These are phyloP conservation scores for Lota lota DNA, from an alignment of 2,113 vertebrate species.

Conservation along the genomic window DNA sequence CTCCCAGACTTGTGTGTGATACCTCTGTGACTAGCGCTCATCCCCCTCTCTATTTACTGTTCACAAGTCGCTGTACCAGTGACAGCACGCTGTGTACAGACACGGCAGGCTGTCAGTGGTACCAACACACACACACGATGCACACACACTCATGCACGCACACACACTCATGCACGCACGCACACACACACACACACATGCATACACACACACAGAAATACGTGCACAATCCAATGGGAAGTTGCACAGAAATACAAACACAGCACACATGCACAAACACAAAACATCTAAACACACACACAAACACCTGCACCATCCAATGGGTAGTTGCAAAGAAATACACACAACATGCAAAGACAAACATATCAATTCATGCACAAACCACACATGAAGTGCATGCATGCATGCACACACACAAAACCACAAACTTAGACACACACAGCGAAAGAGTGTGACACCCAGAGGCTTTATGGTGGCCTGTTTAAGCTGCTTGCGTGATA, in stretches of 20 bases:
- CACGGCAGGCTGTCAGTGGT: not conserved
- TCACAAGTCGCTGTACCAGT: too few species aligned
- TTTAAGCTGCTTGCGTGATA: too few species aligned
- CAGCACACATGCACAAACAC: not conserved
- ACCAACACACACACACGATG: not conserved
- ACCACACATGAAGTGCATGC: not conserved
- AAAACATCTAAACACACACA: too few species aligned
- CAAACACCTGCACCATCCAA: too few species aligned
- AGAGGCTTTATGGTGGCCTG: too few species aligned
- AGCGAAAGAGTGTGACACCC: slow-evolving; percentile 35
- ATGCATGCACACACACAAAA: not conserved
- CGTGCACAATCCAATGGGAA: not conserved
- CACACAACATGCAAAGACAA: too few species aligned
- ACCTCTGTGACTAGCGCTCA: too few species aligned
- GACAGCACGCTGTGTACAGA: not conserved
- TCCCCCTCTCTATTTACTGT: too few species aligned
- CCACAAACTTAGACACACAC: not conserved
- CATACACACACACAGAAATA: not conserved
- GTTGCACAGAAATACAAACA: not conserved
- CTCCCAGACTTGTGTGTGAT: slow-evolving; percentile 26
- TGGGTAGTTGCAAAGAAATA: too few species aligned
- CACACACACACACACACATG: not conserved
- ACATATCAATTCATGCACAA: not conserved
- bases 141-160: not conserved
- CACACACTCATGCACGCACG: not conserved